Conservation (phyloP, 2,888 invertebrate species). For the Cryptus viduatorius region DNA sequence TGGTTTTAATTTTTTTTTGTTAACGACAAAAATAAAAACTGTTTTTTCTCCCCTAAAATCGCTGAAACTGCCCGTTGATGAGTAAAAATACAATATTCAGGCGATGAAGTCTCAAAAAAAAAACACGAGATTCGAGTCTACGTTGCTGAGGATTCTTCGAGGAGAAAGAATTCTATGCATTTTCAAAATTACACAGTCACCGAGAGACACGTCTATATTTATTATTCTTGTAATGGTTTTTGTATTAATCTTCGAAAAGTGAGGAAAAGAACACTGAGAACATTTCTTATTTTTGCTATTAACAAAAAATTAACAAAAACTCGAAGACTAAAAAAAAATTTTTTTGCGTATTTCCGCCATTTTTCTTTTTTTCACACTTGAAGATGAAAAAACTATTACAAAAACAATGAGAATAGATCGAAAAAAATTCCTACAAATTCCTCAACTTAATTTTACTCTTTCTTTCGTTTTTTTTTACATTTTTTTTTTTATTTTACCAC, state of each 20-base stretch:
- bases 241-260: not conserved
- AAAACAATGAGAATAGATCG: not conserved
- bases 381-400: no score
- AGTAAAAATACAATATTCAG: no score
- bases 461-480: constrained; percentile 26
- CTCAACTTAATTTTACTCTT: not conserved
- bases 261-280: not conserved
- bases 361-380: not conserved
- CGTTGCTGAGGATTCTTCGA: not conserved
- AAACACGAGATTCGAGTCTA: not conserved
- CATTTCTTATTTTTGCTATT: no score
- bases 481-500: constrained; percentile 19
- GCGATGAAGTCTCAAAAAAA: no score
- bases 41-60: no score
- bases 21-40: no score
- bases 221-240: not conserved
- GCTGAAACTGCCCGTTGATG: no score
- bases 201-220: not conserved
- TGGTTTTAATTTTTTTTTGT: no score
- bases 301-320: no score
- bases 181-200: not conserved
- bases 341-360: not conserved
- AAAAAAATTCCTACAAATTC: not conserved
- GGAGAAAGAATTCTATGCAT: not conserved
- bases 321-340: no score